Percentiles rank a stretch among this genome's conserved stretches.
These are phyloP conservation scores for Corythornis leucogaster DNA, from an alignment of 2,797 vertebrate species.

Conservation along the genomic window DNA sequence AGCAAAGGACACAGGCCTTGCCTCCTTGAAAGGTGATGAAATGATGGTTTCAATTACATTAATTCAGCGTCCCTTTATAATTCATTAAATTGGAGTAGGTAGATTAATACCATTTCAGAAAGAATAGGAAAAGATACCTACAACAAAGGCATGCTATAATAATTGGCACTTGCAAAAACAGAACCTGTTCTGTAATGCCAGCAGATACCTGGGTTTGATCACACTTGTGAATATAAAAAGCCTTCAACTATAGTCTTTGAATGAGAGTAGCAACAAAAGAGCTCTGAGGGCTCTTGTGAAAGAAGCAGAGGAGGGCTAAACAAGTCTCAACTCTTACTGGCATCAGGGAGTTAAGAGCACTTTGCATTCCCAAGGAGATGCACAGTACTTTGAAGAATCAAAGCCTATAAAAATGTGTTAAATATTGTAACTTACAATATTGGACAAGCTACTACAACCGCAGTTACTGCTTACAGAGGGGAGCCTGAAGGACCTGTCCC, in stretches of 20 bases:
- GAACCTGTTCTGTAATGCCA: neutral
- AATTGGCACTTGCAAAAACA: constrained; percentile 13
- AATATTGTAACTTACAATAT: neutral
- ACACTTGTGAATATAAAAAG: neutral
- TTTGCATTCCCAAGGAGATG: neutral
- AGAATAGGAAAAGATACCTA: neutral
- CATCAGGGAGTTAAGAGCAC: neutral
- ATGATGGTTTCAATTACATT: constrained; percentile 40
- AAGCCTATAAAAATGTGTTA: neutral
- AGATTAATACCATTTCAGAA: constrained; percentile 21
- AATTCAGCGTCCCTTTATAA: constrained; percentile 48
- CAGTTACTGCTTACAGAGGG: neutral
- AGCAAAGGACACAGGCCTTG: neutral
- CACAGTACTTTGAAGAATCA: neutral
- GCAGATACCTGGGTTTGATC: neutral
- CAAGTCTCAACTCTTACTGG: neutral
- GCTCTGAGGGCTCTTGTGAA: neutral
- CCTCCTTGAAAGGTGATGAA: neutral
- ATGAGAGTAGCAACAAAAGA: neutral
- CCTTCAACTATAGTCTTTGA: neutral
- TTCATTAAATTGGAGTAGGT: constrained; percentile 45
- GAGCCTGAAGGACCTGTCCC: neutral
- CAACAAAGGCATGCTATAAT: neutral
- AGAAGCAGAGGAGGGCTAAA: neutral
- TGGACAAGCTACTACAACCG: neutral